Evolutionary conservation across 2,888 invertebrate species (phyloP).

Genomic region (Ophion ellenae): DNA sequence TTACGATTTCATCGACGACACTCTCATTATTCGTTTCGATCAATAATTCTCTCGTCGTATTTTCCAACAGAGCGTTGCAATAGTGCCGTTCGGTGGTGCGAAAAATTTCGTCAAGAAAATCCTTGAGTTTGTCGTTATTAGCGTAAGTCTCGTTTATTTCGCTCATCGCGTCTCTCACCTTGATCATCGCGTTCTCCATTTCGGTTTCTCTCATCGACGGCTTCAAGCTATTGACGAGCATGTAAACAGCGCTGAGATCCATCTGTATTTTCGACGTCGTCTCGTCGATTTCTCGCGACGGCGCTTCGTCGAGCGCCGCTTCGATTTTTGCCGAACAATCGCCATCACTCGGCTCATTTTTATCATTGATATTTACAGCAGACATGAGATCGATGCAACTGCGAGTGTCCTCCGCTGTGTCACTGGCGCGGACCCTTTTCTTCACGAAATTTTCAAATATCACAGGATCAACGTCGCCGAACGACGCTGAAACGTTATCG

Average conservation of each 20-base stretch:
- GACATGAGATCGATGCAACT: conserved; percentile 28
- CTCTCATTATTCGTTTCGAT: conserved; percentile 67
- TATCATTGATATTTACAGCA: conserved; percentile 43
- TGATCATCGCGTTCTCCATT: conserved; percentile 71
- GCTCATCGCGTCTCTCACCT: conserved; percentile 71
- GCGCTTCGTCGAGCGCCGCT: conserved; percentile 39
- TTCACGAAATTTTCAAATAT: conserved; percentile 59
- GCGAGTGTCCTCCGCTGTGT: conserved; percentile 12
- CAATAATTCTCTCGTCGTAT: conserved; percentile 71
- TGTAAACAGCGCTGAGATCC: conserved; percentile 74
- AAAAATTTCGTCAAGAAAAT: conserved; percentile 76
- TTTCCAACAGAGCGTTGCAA: conserved; percentile 78
- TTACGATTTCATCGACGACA: conserved; percentile 79
- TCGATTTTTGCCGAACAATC: conserved; percentile 9
- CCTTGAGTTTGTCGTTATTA: conserved; percentile 70
- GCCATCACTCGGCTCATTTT: background rate
- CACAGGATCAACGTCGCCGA: conserved; percentile 51
- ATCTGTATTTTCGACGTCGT: conserved; percentile 69
- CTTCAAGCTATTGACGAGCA: conserved; percentile 69
- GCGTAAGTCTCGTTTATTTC: conserved; percentile 72
- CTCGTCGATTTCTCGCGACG: conserved; percentile 59
- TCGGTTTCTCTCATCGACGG: conserved; percentile 68
- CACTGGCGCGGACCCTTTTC: conserved; percentile 49
- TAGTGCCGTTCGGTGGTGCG: conserved; percentile 77
- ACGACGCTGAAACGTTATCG: conserved; percentile 2